phyloP scores from a whole-genome alignment of 53 echinoderm and acorn worm species.

The Actinopyga echinites region DNA sequence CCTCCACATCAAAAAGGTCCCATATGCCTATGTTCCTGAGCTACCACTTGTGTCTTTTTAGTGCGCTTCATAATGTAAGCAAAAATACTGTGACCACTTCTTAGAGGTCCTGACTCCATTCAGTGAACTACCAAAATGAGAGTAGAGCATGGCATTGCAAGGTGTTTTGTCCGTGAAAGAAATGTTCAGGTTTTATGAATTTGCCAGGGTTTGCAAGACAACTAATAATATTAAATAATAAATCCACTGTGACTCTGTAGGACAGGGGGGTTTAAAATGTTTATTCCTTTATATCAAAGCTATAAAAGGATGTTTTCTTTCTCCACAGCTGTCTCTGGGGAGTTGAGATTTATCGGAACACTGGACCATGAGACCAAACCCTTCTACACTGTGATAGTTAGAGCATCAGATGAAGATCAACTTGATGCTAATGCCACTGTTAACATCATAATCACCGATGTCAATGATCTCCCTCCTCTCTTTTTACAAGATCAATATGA shows the following conservation, averaged over 20 bases:
- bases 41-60: neutral
- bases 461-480: constrained; percentile 69
- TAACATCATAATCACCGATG: constrained; percentile 62
- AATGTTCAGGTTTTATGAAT: no score
- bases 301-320: neutral
- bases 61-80: no score
- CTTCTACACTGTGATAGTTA: constrained; percentile 67
- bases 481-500: constrained; percentile 64
- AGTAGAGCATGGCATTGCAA: no score
- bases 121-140: no score
- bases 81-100: no score
- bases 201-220: no score
- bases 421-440: constrained; percentile 58
- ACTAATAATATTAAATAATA: no score
- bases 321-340: constrained; percentile 59
- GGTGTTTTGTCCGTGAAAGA: no score
- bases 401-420: constrained; percentile 65
- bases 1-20: neutral
- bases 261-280: no score
- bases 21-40: neutral
- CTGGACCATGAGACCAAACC: constrained; percentile 53
- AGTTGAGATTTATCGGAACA: constrained; percentile 48
- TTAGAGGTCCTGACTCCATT: no score
- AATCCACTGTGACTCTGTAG: no score
- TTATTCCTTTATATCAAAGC: no score